phyloP scores from a whole-genome alignment of 2,888 invertebrate genomes.

The Pyrrhosoma nymphula region DNA sequence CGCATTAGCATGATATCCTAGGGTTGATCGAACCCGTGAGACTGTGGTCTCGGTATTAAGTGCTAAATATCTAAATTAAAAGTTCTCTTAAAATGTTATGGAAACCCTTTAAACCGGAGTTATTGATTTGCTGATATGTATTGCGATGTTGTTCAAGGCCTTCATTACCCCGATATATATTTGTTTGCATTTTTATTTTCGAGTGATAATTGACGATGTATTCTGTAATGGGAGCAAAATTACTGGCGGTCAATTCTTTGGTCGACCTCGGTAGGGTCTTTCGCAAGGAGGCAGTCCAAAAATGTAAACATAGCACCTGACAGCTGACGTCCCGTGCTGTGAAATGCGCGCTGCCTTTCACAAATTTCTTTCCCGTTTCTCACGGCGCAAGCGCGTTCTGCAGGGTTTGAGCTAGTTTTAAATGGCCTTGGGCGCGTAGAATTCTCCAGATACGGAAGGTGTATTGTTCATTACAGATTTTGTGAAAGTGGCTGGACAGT shows the following conservation, averaged over 20 bases:
- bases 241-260: not conserved
- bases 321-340: slow-evolving; percentile 53
- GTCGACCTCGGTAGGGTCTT: not conserved
- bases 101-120: not conserved
- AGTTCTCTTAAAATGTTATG: not conserved
- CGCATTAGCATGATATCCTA: not conserved
- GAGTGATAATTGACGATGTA: not conserved
- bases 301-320: slow-evolving; percentile 60
- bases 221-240: not conserved
- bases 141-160: not conserved
- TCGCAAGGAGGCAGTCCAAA: slow-evolving; percentile 38
- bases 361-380: slow-evolving; percentile 41
- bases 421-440: slow-evolving; percentile 36
- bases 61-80: not conserved
- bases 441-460: not conserved
- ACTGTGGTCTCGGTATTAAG: not conserved
- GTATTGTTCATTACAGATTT: not conserved
- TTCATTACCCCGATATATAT: not conserved
- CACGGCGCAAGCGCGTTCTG: slow-evolving; percentile 20
- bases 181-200: not conserved
- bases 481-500: too few relatives aligned
- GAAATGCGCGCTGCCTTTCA: slow-evolving; percentile 43
- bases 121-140: not conserved
- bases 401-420: slow-evolving; percentile 11
- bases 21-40: too few relatives aligned